Evolutionary conservation across 2,113 vertebrate genomes (phyloP), one percentile per base, ranked within the genome.

Genomic region (Cottus gobio): DNA sequence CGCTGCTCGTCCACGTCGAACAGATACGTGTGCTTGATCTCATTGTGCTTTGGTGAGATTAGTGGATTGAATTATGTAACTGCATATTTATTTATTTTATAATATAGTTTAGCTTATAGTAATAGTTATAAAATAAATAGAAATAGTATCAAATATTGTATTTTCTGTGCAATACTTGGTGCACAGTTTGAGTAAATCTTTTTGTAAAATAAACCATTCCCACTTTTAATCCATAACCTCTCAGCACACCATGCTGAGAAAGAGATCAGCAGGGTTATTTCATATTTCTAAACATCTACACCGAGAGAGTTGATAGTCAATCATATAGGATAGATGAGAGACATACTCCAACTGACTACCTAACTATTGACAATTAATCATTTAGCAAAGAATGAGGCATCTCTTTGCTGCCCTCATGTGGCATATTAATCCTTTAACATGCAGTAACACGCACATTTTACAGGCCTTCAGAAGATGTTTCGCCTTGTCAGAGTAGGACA

Each of bases 391-490:
- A 56, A 15, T 54, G 46, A 26, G 20, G 16, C 24, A 12, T 7
- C 10, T 62, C 42, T 77, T 52, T 77, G 72, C 77, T 74, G 69
- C 81, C 77, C 69, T n/a, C 77, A 2, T 54, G 68, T 77, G 77
- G 48, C 28, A 3, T 0, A 71, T 15, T 10, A 0, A 65, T 24
- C 13, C 1, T 54, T 5, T 44, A 46, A 48, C 57, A 24, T 61
- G n/a, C 5, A 52, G 9, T 42, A 61, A 46, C 56, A 16, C 48
- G n/a, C 8, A 52, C 9, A 37, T 26, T 0, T 1, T 26, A 18
- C 24, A 48, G 24, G 4, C 2, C 44, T 31, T 67, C 31, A 56
- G 22, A 12, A 13, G 10, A 56, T n/a, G 24, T 28, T 39, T 11
- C 11, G 8, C 37, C 20, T n/a, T n/a, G 11, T n/a, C 62, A 8